A percentile compares a stretch with the other conserved stretches of the same genome.
Conservation (phyloP, 2,797 vertebrate species). For the Numenius phaeopus region DNA sequence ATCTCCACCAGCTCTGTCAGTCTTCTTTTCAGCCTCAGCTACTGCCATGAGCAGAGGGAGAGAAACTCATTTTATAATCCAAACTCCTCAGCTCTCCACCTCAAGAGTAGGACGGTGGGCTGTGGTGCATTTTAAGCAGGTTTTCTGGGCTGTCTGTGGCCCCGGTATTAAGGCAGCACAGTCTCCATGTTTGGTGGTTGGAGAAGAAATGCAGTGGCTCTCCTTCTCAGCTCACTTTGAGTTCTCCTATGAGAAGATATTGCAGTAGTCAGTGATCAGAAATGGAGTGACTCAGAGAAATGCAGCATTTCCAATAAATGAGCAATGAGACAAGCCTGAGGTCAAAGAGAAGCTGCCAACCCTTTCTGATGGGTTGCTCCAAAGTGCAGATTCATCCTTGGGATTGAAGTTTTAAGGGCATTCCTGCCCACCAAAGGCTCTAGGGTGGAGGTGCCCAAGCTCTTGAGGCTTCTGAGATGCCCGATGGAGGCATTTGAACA, state of each 20-base stretch:
- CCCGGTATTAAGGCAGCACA: accelerated
- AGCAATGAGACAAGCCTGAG: neutral
- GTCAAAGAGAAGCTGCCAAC: neutral
- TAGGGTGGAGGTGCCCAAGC: neutral
- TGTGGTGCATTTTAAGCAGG: neutral
- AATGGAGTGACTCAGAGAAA: neutral
- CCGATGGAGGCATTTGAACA: neutral
- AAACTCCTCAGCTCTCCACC: neutral
- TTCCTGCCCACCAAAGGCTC: neutral
- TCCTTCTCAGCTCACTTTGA: neutral
- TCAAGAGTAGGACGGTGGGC: neutral
- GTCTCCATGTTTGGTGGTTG: neutral
- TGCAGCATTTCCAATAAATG: slow-evolving; percentile 10
- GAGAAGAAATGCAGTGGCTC: neutral
- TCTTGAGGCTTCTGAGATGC: neutral
- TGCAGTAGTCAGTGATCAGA: neutral
- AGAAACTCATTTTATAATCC: neutral
- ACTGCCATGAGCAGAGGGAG: neutral
- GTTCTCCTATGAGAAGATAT: neutral
- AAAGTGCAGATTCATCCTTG: neutral
- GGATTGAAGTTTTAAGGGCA: neutral
- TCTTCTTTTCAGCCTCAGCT: neutral
- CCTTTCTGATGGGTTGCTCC: neutral
- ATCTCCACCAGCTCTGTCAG: neutral
- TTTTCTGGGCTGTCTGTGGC: neutral